Conservation (phyloP, 2,113 vertebrate species). For the Vulpes ferrilata region DNA sequence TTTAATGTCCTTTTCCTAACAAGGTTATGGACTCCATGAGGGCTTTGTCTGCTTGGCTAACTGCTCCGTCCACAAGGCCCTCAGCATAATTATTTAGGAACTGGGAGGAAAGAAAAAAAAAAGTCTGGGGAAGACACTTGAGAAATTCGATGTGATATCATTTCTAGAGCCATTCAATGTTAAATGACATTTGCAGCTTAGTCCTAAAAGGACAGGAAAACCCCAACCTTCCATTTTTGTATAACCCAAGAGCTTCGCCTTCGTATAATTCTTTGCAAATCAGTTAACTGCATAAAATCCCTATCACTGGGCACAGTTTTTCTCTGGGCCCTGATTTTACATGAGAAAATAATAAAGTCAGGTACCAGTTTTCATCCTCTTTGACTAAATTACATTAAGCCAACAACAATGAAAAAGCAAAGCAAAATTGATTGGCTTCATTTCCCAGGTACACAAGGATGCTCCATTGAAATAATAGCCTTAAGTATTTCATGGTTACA, state of each 20-base stretch:
- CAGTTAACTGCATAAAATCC: constrained; percentile 34
- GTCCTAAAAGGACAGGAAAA: neutral
- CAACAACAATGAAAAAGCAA: constrained; percentile 37
- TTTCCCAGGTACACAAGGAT: constrained; percentile 42
- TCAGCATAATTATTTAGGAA: constrained; percentile 53
- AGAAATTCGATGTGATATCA: constrained; percentile 40
- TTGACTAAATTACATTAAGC: constrained; percentile 58
- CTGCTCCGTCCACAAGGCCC: neutral
- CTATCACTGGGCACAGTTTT: neutral
- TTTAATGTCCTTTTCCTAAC: neutral
- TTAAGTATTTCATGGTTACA: constrained; percentile 51
- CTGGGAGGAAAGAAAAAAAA: neutral
- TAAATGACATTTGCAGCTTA: constrained; percentile 50
- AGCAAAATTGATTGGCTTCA: constrained; percentile 43
- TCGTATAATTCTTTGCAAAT: constrained; percentile 30
- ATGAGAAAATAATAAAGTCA: constrained; percentile 49
- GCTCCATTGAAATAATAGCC: neutral
- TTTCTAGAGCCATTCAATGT: constrained; percentile 31
- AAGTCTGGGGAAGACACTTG: constrained; percentile 2
- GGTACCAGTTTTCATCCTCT: constrained; percentile 57
- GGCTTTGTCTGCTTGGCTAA: neutral
- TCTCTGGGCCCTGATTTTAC: neutral
- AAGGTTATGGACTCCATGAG: neutral
- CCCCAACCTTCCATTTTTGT: neutral
- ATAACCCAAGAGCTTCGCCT: neutral